Evolutionary conservation across 2,113 vertebrate genomes (phyloP).

Genomic region (Plotosus lineatus): DNA sequence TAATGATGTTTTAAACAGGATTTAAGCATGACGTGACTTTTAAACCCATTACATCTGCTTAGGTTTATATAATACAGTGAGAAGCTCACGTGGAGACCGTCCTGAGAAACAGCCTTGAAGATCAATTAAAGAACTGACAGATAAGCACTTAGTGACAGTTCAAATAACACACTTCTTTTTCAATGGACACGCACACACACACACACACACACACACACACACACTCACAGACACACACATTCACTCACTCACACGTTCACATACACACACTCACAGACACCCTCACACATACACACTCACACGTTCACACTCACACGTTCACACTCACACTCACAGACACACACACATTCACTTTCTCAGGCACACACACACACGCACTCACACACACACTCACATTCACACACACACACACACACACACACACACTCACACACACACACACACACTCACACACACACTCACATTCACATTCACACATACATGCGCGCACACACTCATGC

Average conservation of each 20-base stretch:
- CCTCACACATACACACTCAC: too few species aligned
- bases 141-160: background rate
- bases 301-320: too few species aligned
- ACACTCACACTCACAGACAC: background rate
- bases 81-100: background rate
- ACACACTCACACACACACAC: background rate
- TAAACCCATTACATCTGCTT: constrained; percentile 1
- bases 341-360: background rate
- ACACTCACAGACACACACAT: too few species aligned
- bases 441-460: background rate
- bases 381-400: too few species aligned
- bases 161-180: background rate
- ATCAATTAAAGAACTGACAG: background rate
- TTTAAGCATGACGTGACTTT: background rate
- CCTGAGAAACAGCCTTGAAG: constrained; percentile 17
- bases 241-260: constrained; percentile 14
- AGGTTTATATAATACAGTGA: constrained; percentile 6
- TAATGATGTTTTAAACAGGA: background rate
- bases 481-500: too few species aligned
- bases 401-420: too few species aligned
- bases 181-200: background rate
- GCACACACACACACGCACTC: constrained; percentile 9
- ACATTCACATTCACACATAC: constrained; percentile 13
- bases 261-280: background rate
- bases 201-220: background rate